Conservation (phyloP, 2,888 invertebrate genomes). For the Digitonthophagus gazella region DNA sequence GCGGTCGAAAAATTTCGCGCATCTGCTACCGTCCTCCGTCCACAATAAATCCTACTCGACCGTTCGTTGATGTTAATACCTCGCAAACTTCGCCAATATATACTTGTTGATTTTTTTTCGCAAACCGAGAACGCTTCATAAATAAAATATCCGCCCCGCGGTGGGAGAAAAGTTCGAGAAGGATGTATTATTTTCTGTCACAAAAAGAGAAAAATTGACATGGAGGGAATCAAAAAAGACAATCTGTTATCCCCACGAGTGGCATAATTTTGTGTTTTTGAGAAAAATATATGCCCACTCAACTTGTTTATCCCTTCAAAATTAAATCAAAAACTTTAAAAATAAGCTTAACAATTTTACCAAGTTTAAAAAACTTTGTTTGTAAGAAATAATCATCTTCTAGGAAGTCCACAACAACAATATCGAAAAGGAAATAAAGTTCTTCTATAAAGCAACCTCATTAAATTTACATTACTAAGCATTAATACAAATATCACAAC, state of each 20-base stretch:
- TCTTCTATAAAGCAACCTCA: too few relatives aligned
- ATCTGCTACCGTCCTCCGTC: neutral
- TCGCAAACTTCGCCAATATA: neutral
- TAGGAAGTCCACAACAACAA: too few relatives aligned
- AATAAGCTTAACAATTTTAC: too few relatives aligned
- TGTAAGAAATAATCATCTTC: too few relatives aligned
- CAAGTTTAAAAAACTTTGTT: too few relatives aligned
- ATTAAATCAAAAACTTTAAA: too few relatives aligned
- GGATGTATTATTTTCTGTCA: neutral
- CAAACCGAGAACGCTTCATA: neutral
- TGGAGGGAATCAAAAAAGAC: neutral
- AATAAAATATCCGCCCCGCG: neutral
- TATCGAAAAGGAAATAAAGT: too few relatives aligned
- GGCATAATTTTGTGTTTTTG: neutral
- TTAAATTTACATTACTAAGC: too few relatives aligned
- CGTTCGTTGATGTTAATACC: neutral
- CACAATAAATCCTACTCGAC: neutral
- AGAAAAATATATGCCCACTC: too few relatives aligned
- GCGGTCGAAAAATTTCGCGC: constrained; percentile 1
- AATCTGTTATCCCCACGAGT: neutral
- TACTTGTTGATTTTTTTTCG: neutral
- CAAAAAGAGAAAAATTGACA: neutral
- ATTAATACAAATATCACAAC: too few relatives aligned
- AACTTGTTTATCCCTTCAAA: too few relatives aligned
- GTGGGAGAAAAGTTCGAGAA: neutral